These are phyloP conservation scores for Pocillopora grandis DNA, from an alignment of 92 coral and sea anemone genomes.

Conservation along the genomic window DNA sequence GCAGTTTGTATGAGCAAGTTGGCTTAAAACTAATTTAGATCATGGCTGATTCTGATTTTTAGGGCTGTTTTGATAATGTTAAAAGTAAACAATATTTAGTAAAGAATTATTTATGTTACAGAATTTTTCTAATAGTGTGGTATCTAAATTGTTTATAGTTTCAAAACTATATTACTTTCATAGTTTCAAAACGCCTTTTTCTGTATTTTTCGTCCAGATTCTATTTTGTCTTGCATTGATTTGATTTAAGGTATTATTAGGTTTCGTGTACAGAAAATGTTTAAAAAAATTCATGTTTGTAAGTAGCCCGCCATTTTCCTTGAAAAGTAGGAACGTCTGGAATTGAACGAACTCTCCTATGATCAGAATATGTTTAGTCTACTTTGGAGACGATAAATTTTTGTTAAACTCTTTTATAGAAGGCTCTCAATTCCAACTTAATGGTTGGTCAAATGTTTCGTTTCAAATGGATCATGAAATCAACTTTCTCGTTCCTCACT, in stretches of 20 bases:
- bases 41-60: background rate
- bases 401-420: background rate
- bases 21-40: background rate
- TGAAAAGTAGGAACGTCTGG: background rate
- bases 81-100: constrained; percentile 11
- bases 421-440: background rate
- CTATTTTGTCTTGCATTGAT: constrained; percentile 9
- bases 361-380: background rate
- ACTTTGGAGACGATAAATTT: background rate
- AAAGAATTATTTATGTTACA: constrained; percentile 32
- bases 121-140: constrained; percentile 17
- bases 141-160: constrained; percentile 24
- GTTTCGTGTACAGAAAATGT: background rate
- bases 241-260: constrained; percentile 1
- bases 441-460: background rate
- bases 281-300: background rate
- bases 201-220: constrained; percentile 24
- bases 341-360: background rate
- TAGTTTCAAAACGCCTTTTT: constrained; percentile 2
- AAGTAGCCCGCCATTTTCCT: background rate
- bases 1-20: background rate
- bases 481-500: background rate
- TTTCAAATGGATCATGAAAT: background rate
- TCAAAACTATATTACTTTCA: constrained; percentile 10
- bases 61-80: constrained; percentile 16